Evolutionary conservation across 1,140 invertebrate genomes (phyloP).

Genomic region (Diploscapter pachys): DNA sequence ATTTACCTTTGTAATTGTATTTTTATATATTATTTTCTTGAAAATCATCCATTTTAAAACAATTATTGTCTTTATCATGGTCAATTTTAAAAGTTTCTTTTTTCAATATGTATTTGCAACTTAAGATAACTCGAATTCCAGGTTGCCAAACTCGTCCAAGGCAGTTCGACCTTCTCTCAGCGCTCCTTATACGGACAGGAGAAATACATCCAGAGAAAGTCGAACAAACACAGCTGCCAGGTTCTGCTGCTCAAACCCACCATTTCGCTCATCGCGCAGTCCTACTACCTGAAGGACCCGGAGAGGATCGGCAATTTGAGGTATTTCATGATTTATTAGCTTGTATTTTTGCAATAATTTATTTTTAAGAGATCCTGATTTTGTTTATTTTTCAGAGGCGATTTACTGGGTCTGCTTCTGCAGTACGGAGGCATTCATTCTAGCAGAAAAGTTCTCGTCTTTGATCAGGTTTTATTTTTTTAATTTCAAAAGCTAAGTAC

Average conservation of each 20-base stretch:
- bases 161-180: conserved; percentile 20
- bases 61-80: background rate
- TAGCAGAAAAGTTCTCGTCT: conserved; percentile 19
- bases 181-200: conserved; percentile 23
- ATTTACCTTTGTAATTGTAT: background rate
- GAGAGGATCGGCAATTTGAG: conserved; percentile 19
- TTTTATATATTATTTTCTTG: conserved; percentile 3
- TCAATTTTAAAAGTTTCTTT: background rate
- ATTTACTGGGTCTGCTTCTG: conserved; percentile 22
- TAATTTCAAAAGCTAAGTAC: background rate
- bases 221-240: conserved; percentile 25
- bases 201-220: conserved; percentile 31
- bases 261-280: conserved; percentile 17
- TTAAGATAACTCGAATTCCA: background rate
- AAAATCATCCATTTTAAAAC: conserved; percentile 9
- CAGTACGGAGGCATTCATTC: conserved; percentile 22
- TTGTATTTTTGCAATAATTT: too few species aligned
- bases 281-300: conserved; percentile 26
- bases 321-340: conserved; percentile 1
- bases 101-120: background rate
- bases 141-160: conserved; percentile 33
- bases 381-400: conserved; percentile 9
- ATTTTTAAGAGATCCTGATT: background rate
- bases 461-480: conserved; percentile 16
- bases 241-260: conserved; percentile 26